Evolutionary conservation across 2,113 vertebrate species (phyloP).

Genomic region (Myanophis thanlyinensis): DNA sequence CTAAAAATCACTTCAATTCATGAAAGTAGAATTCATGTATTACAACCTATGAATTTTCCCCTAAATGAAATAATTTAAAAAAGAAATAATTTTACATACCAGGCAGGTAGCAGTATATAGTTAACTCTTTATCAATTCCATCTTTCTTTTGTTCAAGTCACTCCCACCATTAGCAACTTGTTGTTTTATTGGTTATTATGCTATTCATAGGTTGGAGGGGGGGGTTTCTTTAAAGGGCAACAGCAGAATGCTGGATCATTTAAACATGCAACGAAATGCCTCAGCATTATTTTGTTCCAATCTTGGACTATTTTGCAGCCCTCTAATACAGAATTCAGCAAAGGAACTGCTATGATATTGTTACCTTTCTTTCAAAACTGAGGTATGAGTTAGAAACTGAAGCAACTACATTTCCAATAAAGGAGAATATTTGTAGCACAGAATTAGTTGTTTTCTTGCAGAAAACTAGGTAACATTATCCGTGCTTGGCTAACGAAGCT

Average conservation of each 20-base stretch:
- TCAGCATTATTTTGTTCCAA: neutral
- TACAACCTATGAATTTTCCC: neutral
- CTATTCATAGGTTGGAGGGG: neutral
- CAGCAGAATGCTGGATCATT: neutral
- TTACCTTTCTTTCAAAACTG: neutral
- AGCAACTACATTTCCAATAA: neutral
- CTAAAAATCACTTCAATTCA: neutral
- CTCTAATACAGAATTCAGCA: neutral
- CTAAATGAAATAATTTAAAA: neutral
- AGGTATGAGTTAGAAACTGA: neutral
- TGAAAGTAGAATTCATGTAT: neutral
- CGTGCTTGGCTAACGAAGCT: neutral
- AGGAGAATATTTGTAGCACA: too few species aligned
- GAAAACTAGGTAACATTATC: neutral
- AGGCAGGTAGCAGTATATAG: neutral
- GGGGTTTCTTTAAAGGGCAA: neutral
- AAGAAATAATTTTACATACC: neutral
- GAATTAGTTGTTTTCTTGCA: neutral
- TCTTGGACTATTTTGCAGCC: neutral
- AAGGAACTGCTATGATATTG: neutral
- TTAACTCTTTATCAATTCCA: neutral
- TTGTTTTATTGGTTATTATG: neutral
- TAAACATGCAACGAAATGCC: neutral
- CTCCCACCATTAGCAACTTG: neutral
- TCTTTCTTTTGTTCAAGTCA: neutral